These are phyloP conservation scores for Apeltes quadracus DNA, from an alignment of 2,113 vertebrate genomes.

Conservation along the genomic window DNA sequence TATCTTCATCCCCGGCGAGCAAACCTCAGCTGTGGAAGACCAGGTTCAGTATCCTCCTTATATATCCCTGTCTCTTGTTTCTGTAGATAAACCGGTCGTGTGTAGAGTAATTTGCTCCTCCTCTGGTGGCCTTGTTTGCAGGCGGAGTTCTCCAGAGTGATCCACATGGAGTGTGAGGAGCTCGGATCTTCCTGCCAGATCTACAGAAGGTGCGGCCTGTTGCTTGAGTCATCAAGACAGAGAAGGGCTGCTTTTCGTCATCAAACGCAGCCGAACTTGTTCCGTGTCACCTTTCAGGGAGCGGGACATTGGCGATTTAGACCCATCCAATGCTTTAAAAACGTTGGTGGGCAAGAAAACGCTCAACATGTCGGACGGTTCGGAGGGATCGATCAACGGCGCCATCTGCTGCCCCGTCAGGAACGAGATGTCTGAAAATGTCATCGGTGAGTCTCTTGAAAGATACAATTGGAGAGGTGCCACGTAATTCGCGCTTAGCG, in stretches of 20 bases:
- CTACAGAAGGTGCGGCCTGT: slow-evolving; percentile 53
- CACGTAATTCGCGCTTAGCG: neutral
- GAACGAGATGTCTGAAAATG: slow-evolving; percentile 57
- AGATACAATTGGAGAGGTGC: neutral
- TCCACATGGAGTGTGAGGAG: slow-evolving; percentile 64
- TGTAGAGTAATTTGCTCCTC: neutral
- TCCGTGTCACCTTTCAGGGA: slow-evolving; percentile 44
- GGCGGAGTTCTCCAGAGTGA: slow-evolving; percentile 57
- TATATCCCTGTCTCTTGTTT: neutral
- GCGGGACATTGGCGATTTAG: slow-evolving; percentile 41
- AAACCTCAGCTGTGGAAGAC: neutral
- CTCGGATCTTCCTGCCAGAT: slow-evolving; percentile 46
- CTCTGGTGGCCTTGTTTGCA: slow-evolving; percentile 13
- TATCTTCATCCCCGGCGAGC: slow-evolving; percentile 57
- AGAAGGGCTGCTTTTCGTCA: neutral
- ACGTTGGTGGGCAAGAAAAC: slow-evolving; percentile 50
- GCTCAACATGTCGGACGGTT: slow-evolving; percentile 45
- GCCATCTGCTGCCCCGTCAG: slow-evolving; percentile 66
- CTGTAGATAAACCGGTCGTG: neutral
- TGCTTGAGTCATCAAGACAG: neutral
- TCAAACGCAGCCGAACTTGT: neutral
- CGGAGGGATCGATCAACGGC: slow-evolving; percentile 41
- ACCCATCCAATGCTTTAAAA: slow-evolving; percentile 47
- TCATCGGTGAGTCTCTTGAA: slow-evolving; percentile 54
- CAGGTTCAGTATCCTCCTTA: slow-evolving; percentile 19